Conservation (phyloP, 2,888 invertebrate genomes). For the Drosophila paramelanica region DNA sequence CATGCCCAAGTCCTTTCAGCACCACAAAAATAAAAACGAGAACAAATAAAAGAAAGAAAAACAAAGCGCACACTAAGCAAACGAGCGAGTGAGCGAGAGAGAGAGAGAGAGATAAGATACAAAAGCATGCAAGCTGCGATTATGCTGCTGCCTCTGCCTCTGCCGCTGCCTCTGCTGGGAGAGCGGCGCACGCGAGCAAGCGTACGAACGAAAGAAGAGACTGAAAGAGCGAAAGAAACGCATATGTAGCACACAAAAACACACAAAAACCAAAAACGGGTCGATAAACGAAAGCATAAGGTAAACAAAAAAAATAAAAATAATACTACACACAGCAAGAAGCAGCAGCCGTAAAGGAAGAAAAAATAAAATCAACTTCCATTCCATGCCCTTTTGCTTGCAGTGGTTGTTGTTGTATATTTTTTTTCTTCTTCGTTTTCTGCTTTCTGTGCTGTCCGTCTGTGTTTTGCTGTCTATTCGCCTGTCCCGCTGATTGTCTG, state of each 20-base stretch:
- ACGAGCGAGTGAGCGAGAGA: background rate
- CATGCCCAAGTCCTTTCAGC: background rate
- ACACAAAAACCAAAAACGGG: conserved; percentile 71
- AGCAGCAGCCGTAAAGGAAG: conserved; percentile 64
- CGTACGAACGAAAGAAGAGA: conserved; percentile 30
- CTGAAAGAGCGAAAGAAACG: conserved; percentile 47
- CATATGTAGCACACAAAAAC: conserved; percentile 75
- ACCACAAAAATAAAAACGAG: conserved; percentile 1
- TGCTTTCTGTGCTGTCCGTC: conserved; percentile 37
- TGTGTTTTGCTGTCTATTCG: conserved; percentile 38
- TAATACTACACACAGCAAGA: conserved; percentile 42
- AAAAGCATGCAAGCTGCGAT: conserved; percentile 51
- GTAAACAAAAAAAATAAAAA: conserved; percentile 75
- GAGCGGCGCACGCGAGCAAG: conserved; percentile 48
- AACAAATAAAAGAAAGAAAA: background rate
- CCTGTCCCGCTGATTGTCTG: conserved; percentile 52
- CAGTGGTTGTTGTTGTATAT: conserved; percentile 9
- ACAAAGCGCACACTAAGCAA: background rate
- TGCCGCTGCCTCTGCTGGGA: conserved; percentile 28
- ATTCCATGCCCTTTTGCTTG: conserved; percentile 61
- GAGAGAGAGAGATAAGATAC: conserved; percentile 22
- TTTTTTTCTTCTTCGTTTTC: conserved; percentile 10
- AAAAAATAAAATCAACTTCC: conserved; percentile 70
- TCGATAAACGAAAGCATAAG: conserved; percentile 79
- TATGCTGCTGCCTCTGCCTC: conserved; percentile 35